Evolutionary conservation across 1,140 invertebrate species (phyloP).

Genomic region (Oppia nitens): DNA sequence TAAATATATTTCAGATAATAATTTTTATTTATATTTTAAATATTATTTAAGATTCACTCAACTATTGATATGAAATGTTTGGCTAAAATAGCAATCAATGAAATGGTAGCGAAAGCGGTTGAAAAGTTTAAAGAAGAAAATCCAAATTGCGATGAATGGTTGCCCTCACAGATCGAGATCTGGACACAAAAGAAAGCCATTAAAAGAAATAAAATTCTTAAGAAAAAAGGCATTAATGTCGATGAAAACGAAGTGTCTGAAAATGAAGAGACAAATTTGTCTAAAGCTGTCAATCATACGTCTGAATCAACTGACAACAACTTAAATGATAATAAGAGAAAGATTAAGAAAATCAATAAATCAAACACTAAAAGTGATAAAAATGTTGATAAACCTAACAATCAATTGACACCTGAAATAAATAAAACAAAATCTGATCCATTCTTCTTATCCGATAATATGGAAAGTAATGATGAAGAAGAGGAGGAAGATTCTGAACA

Average conservation of each 20-base stretch:
- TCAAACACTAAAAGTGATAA: background rate
- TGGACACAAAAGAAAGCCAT: conserved; percentile 3
- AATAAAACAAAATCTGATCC: background rate
- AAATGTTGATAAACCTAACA: background rate
- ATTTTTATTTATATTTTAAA: background rate
- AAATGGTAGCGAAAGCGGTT: background rate
- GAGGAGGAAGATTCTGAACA: conserved; percentile 7
- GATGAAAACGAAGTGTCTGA: background rate
- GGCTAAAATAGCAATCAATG: background rate
- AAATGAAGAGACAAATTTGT: background rate
- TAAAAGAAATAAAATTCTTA: background rate
- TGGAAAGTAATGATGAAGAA: conserved; percentile 8
- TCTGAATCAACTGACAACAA: background rate
- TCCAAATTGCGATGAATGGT: conserved; percentile 9
- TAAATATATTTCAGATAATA: background rate
- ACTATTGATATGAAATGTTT: background rate
- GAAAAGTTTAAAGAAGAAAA: conserved; percentile 11
- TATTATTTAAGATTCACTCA: background rate
- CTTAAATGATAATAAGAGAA: background rate
- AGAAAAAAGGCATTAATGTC: background rate
- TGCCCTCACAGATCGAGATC: conserved; percentile 1
- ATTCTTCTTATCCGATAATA: background rate
- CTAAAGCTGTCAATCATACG: background rate
- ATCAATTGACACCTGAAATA: conserved; percentile 1
- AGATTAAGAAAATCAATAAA: background rate